A percentile compares a stretch with the other conserved stretches of the same genome.
Conservation (phyloP, 2,113 vertebrate genomes). For the Zosterops pallidus region DNA sequence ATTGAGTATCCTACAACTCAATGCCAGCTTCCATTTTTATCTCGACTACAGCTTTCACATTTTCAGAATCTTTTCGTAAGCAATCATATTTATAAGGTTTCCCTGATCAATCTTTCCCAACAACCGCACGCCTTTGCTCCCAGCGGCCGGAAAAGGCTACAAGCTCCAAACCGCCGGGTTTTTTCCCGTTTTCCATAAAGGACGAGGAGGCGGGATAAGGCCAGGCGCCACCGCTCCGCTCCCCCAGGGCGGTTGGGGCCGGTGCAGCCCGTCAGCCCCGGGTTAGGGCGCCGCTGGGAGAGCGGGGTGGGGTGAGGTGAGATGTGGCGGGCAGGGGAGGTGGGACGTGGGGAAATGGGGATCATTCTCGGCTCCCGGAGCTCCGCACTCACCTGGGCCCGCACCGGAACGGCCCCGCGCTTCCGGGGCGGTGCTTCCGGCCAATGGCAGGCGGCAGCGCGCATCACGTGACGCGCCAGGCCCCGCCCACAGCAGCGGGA, state of each 20-base stretch:
- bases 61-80: too few relatives aligned
- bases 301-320: not conserved
- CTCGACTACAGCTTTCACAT: too few relatives aligned
- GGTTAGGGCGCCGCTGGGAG: too few relatives aligned
- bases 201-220: too few relatives aligned
- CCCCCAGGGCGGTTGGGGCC: not conserved
- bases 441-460: not conserved
- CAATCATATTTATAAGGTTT: too few relatives aligned
- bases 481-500: not conserved
- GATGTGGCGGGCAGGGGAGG: not conserved
- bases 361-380: fast-evolving
- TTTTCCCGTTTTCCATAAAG: not conserved
- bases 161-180: fast-evolving
- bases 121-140: not conserved
- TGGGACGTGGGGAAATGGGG: not conserved
- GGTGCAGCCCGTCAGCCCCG: not conserved
- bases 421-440: not conserved
- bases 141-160: not conserved
- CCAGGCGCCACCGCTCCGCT: not conserved
- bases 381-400: not conserved
- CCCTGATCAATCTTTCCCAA: too few relatives aligned
- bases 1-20: too few relatives aligned
- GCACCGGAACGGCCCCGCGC: not conserved
- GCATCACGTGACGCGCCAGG: fast-evolving
- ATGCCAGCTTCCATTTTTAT: too few relatives aligned